Evolutionary conservation across 2,888 invertebrate species (phyloP), one percentile per base, ranked within the genome.

Genomic region (Amaurobius ferox): DNA sequence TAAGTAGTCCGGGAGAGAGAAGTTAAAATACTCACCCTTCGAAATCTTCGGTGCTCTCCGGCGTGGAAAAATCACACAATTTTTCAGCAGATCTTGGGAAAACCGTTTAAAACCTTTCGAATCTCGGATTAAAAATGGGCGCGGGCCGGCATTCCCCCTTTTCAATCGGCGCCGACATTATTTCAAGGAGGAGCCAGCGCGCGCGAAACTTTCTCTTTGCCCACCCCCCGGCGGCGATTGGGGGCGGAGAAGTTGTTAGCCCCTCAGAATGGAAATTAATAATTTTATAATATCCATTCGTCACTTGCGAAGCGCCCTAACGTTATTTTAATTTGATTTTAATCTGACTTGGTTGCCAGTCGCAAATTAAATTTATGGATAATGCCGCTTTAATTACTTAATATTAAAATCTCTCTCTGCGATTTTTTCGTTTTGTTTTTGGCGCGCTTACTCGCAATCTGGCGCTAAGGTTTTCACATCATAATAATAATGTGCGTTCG

Each of bases 251-350:
- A 66, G 66, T 66, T 66, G 74, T 74, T 81, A 81, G 68, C 77
- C 67, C 78, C 85, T 64, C 73, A 86, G 78, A n/a, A 86, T 78
- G 78, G 86, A 86, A 86, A 86, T 86, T 86, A 86, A 86, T 86
- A 86, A 86, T 86, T 86, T 86, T 86, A 86, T 86, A 86, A 86
- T 86, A 86, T 86, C 86, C 86, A 86, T 86, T 86, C 86, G 86
- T 86, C 86, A 79, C 86, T 86, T 86, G 76, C 61, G 40, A 73
- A 68, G 61, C 71, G 73, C 71, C 78, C 76, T 86, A 86, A 86
- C 86, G 86, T 86, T 78, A 79, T 86, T 86, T 86, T 86, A 86
- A 86, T 86, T 86, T 86, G 86, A 86, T 86, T 86, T 86, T 86
- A 86, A 86, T 86, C 86, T 86, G 86, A 86, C 86, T 86, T 86